Evolutionary conservation across 30 jellyfish, hydroid and myxozoan genomes (phyloP).

Genomic region (Chrysaora quinquecirrha): DNA sequence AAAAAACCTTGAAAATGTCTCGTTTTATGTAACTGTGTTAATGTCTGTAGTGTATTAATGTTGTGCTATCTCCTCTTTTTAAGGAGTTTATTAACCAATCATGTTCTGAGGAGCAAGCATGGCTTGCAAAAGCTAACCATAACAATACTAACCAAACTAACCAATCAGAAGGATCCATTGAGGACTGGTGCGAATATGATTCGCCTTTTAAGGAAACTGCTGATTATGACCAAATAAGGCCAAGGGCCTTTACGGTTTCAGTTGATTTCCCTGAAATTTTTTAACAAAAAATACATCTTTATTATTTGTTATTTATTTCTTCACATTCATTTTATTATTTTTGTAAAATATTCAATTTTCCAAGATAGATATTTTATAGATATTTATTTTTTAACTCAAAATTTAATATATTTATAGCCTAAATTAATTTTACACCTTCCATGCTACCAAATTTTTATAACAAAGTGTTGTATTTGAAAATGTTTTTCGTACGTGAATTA

Average conservation of each 20-base stretch:
- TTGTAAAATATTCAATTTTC: not conserved
- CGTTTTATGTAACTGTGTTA: too few relatives aligned
- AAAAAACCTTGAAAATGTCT: too few relatives aligned
- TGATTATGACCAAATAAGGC: not conserved
- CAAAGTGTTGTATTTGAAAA: too few relatives aligned
- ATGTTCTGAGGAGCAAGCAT: too few relatives aligned
- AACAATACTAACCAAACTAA: slow-evolving; percentile 16
- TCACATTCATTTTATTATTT: not conserved
- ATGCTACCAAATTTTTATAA: too few relatives aligned
- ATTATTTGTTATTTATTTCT: not conserved
- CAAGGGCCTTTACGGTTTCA: not conserved
- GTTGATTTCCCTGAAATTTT: not conserved
- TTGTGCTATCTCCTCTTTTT: not conserved
- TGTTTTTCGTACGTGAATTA: too few relatives aligned
- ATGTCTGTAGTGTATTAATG: not conserved
- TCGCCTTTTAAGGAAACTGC: not conserved
- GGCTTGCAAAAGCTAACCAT: too few relatives aligned
- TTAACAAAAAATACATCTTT: not conserved
- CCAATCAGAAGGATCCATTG: slow-evolving; percentile 16
- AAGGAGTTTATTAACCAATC: slow-evolving; percentile 3
- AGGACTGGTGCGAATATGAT: not conserved
- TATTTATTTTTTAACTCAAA: not conserved
- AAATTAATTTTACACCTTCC: too few relatives aligned
- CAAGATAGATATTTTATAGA: not conserved
- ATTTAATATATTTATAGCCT: not conserved